These are phyloP conservation scores for Pollachius pollachius DNA, from an alignment of 2,113 vertebrate genomes.

Conservation along the genomic window DNA sequence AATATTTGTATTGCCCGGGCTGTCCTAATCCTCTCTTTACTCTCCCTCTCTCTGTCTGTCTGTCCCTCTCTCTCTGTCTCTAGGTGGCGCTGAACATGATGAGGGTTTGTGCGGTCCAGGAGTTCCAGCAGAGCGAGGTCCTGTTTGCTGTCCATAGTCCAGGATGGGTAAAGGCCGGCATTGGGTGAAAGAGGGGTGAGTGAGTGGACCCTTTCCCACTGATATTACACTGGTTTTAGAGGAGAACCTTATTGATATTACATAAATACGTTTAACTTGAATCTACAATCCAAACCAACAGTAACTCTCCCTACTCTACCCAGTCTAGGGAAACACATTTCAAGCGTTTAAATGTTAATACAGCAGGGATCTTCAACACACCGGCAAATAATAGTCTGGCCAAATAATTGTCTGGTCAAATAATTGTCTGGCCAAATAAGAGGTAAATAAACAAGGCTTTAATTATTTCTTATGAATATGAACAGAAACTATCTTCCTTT, in stretches of 20 bases:
- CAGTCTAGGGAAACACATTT: too few relatives aligned
- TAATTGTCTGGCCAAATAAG: too few relatives aligned
- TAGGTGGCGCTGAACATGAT: conserved; percentile 38
- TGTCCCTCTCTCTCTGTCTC: background rate
- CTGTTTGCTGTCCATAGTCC: conserved; percentile 42
- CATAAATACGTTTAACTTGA: too few relatives aligned
- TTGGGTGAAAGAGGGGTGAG: conserved; percentile 30
- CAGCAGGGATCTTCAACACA: background rate
- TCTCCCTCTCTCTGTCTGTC: too few relatives aligned
- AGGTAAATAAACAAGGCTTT: too few relatives aligned
- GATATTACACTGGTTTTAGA: too few relatives aligned
- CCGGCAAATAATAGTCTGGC: background rate
- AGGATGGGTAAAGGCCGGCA: conserved; percentile 39
- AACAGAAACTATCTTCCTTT: too few relatives aligned
- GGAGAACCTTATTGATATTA: background rate
- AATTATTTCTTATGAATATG: too few relatives aligned
- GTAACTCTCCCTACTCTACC: too few relatives aligned
- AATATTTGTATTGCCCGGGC: background rate
- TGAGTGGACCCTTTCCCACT: too few relatives aligned
- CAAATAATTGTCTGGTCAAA: too few relatives aligned
- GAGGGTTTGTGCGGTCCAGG: conserved; percentile 15
- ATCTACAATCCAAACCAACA: too few relatives aligned
- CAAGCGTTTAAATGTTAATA: conserved; percentile 4
- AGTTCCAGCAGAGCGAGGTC: conserved; percentile 41
- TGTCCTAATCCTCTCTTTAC: background rate